A percentile compares a stretch with the other conserved stretches of the same genome.
phyloP scores from a whole-genome alignment of 2,113 vertebrate species.

The Xenopus tropicalis region DNA sequence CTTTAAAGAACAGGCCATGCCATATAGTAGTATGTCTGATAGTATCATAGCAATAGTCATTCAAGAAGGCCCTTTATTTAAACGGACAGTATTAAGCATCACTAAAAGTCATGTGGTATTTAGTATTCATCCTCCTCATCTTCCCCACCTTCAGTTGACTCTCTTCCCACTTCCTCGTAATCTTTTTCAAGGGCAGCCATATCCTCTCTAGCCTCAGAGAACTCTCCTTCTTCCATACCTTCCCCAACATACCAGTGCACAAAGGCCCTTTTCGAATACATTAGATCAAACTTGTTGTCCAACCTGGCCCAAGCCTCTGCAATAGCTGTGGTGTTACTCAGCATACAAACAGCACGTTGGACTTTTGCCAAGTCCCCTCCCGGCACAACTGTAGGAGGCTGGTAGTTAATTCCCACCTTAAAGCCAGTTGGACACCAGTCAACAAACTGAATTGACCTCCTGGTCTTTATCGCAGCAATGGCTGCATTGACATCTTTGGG shows the following conservation, averaged over 20 bases:
- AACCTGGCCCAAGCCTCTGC: slow-evolving; percentile 49
- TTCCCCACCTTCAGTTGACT: background rate
- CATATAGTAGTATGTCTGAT: background rate
- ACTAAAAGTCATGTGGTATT: background rate
- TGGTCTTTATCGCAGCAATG: slow-evolving; percentile 40
- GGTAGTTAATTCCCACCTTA: slow-evolving; percentile 51
- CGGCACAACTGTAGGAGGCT: slow-evolving; percentile 48
- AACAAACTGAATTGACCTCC: slow-evolving; percentile 32
- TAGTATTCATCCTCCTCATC: slow-evolving; percentile 27
- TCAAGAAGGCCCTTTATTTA: background rate
- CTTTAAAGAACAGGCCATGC: background rate
- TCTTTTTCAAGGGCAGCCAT: slow-evolving; percentile 53
- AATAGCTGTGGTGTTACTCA: slow-evolving; percentile 49
- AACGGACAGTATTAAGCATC: background rate
- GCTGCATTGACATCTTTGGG: slow-evolving; percentile 45
- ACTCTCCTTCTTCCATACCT: slow-evolving; percentile 62
- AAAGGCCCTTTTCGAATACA: slow-evolving; percentile 60
- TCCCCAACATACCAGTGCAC: slow-evolving; percentile 62
- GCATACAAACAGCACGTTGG: slow-evolving; percentile 54
- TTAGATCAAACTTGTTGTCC: slow-evolving; percentile 60
- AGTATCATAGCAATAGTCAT: background rate
- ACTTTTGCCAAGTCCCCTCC: slow-evolving; percentile 56
- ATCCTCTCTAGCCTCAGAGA: slow-evolving; percentile 57
- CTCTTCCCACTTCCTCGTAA: slow-evolving; percentile 47
- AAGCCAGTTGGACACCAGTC: slow-evolving; percentile 49